Percentiles rank a stretch among this genome's conserved stretches.
Evolutionary conservation across 2,113 vertebrate genomes (phyloP).

Genomic region (Barnardius zonarius): DNA sequence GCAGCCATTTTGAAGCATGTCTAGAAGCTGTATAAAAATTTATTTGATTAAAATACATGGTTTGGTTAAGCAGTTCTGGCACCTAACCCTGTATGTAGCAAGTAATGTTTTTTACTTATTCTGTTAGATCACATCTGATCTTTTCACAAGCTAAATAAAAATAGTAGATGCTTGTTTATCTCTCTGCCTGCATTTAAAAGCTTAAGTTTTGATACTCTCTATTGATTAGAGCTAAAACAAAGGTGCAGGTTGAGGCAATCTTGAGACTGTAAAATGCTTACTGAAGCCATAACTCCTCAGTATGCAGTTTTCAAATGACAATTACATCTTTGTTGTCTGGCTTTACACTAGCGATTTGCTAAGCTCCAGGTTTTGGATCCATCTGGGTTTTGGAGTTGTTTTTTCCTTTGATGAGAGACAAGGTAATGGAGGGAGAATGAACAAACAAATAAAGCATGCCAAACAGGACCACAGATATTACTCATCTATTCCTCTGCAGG

Average conservation of each 20-base stretch:
- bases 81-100: background rate
- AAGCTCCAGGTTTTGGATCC: background rate
- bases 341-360: background rate
- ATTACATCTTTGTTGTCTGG: background rate
- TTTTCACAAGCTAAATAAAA: background rate
- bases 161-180: background rate
- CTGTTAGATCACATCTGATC: background rate
- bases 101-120: background rate
- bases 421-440: background rate
- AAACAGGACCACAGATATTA: background rate
- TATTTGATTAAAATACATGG: background rate
- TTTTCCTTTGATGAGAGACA: background rate
- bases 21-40: background rate
- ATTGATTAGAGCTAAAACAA: background rate
- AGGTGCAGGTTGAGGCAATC: background rate
- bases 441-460: background rate
- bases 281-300: background rate
- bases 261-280: background rate
- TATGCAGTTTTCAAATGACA: background rate
- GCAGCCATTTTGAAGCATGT: background rate
- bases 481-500: background rate
- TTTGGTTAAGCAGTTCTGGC: background rate
- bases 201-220: background rate
- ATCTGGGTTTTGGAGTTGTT: background rate
- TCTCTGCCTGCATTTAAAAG: background rate